Evolutionary conservation across 2,888 invertebrate genomes (phyloP).

Genomic region (Agrochola litura): DNA sequence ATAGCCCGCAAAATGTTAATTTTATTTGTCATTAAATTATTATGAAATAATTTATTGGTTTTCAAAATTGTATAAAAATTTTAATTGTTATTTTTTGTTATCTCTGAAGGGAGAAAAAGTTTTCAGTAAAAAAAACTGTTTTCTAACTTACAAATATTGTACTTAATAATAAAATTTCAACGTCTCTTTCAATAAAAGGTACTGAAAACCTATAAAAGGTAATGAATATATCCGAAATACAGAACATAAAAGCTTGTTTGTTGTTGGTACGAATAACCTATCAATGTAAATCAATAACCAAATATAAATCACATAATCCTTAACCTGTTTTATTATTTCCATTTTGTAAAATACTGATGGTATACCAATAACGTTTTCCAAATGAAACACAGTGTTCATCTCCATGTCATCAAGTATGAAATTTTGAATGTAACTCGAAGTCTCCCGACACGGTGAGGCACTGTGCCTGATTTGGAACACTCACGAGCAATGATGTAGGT

Average conservation of each 20-base stretch:
- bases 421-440: constrained; percentile 28
- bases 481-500: constrained; percentile 75
- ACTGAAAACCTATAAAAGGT: constrained; percentile 16
- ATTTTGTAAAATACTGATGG: constrained; percentile 67
- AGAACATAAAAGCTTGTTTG: constrained; percentile 11
- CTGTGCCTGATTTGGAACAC: constrained; percentile 70
- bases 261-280: constrained; percentile 14
- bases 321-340: constrained; percentile 55
- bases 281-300: constrained; percentile 41
- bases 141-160: constrained; percentile 12
- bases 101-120: constrained; percentile 12
- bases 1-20: constrained; percentile 6
- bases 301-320: constrained; percentile 50
- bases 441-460: constrained; percentile 41
- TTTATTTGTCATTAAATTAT: constrained; percentile 4
- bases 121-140: constrained; percentile 12
- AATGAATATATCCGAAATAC: constrained; percentile 3
- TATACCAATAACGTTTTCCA: constrained; percentile 65
- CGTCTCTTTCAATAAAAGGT: constrained; percentile 1
- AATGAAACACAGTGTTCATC: constrained; percentile 60
- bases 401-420: constrained; percentile 33
- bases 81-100: constrained; percentile 37
- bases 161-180: constrained; percentile 23
- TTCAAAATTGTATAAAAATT: constrained; percentile 18
- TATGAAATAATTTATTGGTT: background rate